Evolutionary conservation across 35 echinoderm and acorn worm genomes (phyloP), one percentile per base, ranked within the genome.

Genomic region (Lytechinus variegatus): DNA sequence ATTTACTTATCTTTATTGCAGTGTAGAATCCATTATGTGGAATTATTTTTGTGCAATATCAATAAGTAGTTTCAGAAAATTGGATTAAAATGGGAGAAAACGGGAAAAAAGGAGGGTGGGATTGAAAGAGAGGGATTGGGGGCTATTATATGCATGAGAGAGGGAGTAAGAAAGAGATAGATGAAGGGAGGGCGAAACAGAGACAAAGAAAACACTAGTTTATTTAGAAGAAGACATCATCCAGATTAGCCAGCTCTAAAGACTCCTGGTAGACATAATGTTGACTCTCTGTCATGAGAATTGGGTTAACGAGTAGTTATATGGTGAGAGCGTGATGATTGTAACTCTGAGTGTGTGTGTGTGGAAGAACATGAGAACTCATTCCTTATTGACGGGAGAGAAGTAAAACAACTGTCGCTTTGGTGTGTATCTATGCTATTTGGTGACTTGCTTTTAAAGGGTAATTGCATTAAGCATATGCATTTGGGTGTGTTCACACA

Each of bases 161-260:
- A 24, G 19, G n/a, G n/a, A n/a, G n/a, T n/a, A n/a, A 71, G 61
- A 14, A 21, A 21, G 61, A 71, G 61, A 24, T 13, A 21, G 61
- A 3, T 21, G 19, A 19, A 24, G 14, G n/a, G 19, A 79, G 66
- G 66, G 16, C 33, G 33, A 44, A 79, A 58, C 56, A 58, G 56
- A 58, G 56, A 58, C 1, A 13, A n/a, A 58, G 56, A 58, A 2
- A 58, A 58, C 13, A 9, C 56, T 44, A 44, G 33, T 79, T 79
- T n/a, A n/a, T 79, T 79, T 79, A 79, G 24, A 79, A 79, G 66
- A 79, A 79, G 66, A n/a, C 66, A 79, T 79, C 66, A 79, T 79
- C 5, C 16, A 79, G 66, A 79, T 79, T 79, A 79, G 66, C 19
- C 8, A 24, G 6, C 66, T 24, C 66, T 24, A 79, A 14, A 24